A percentile compares a stretch with the other conserved stretches of the same genome.
Conservation (phyloP, 2,113 vertebrate genomes). For the Xiphophorus maculatus region DNA sequence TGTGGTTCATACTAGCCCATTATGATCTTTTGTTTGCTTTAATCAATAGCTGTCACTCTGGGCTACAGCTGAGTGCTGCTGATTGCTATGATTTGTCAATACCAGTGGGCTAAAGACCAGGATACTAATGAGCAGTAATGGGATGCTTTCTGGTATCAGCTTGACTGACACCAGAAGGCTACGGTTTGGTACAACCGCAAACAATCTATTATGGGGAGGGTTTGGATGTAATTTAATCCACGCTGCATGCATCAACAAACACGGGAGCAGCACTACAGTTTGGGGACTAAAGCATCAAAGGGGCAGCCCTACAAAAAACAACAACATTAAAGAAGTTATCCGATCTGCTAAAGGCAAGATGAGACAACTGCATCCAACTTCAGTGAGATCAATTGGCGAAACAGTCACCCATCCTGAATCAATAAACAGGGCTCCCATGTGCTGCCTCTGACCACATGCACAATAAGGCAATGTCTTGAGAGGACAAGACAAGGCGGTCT, state of each 20-base stretch:
- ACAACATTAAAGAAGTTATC: slow-evolving; percentile 24
- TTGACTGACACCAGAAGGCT: slow-evolving; percentile 52
- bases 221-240: slow-evolving; percentile 20
- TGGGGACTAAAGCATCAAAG: neutral
- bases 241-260: slow-evolving; percentile 13
- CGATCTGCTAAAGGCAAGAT: neutral
- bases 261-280: slow-evolving; percentile 6
- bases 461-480: slow-evolving; percentile 39
- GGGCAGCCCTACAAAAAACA: neutral
- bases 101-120: slow-evolving; percentile 60
- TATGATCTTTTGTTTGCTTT: slow-evolving; percentile 69
- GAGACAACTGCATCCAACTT: slow-evolving; percentile 10
- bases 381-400: slow-evolving; percentile 21
- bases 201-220: slow-evolving; percentile 31
- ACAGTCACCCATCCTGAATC: slow-evolving; percentile 6
- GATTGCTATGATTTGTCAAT: slow-evolving; percentile 73
- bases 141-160: slow-evolving; percentile 52
- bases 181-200: slow-evolving; percentile 38
- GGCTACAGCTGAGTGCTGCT: slow-evolving; percentile 54
- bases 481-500: slow-evolving; percentile 43
- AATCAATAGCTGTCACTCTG: slow-evolving; percentile 74
- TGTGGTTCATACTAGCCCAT: slow-evolving; percentile 62
- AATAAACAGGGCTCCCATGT: slow-evolving; percentile 21
- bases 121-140: slow-evolving; percentile 72
- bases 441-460: slow-evolving; percentile 25